Evolutionary conservation across 2,888 invertebrate species (phyloP), one percentile per base, ranked within the genome.

Genomic region (Cheilosia impressa): DNA sequence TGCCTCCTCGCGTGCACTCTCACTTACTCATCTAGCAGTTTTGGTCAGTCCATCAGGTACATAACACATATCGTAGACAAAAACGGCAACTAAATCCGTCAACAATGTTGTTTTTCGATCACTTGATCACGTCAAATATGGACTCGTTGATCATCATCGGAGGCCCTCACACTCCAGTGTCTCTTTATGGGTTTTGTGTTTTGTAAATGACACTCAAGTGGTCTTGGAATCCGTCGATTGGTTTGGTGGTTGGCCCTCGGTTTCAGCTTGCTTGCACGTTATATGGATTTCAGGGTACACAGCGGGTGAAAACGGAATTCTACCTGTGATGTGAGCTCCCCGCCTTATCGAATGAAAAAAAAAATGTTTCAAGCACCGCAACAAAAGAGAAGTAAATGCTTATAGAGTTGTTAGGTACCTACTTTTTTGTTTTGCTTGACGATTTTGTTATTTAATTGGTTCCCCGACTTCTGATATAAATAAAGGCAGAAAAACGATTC

Each of bases 201-300:
- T 81, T 85, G 85, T 85, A 81, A 85, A 77, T 81, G 85, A 85
- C 85, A 85, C 85, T 85, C 77, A 68, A 85, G 81, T 81, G 85
- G 66, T 81, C 84, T 77, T 81, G 85, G 68, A 77, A 81, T 85
- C 76, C 53, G 45, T 78, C 63, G 65, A 41, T 52, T 76, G 69
- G 31, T 31, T 31, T 45, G 57, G 31, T 72, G 55, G 80, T 76
- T 72, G 79, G 31, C 75, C 80, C 58, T 83, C 82, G 78, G 55
- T 72, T 72, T 80, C 41, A 77, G 43, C 43, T 82, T 52, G 68
- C 75, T 27, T 17, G 9, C 22, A 60, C 50, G 50, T 53, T 52
- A 53, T 62, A 79, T 83, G 76, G 76, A 47, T 71, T 65, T 57
- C 80, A 75, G 80, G 80, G 80, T 80, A 79, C 41, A 55, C 68